Percentiles rank a stretch among this genome's conserved stretches.
Conservation (phyloP, 2,797 vertebrate species). For the Lateolabrax maculatus region DNA sequence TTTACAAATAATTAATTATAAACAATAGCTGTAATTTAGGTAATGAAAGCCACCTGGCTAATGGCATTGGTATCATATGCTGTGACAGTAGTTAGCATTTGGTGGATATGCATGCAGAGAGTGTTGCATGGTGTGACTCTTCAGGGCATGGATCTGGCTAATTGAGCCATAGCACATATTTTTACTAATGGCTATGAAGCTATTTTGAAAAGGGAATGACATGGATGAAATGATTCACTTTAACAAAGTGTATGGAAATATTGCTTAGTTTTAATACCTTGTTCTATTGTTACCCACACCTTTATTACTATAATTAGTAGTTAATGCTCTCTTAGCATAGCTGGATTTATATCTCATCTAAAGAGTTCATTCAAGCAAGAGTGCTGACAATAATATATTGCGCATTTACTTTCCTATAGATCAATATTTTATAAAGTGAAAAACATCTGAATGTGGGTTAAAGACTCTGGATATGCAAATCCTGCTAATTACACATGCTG, state of each 20-base stretch:
- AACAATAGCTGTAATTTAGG: constrained; percentile 96
- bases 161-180: constrained; percentile 82
- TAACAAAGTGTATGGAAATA: constrained; percentile 12
- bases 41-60: constrained; percentile 94
- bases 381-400: constrained; percentile 29
- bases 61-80: constrained; percentile 95
- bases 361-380: constrained; percentile 2
- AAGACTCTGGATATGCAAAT: constrained; percentile 86
- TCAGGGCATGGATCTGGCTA: constrained; percentile 85
- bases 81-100: constrained; percentile 93
- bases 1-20: constrained; percentile 97
- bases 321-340: background rate
- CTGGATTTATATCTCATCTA: constrained; percentile 1
- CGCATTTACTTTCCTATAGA: constrained; percentile 56
- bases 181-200: constrained; percentile 76
- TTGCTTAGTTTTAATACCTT: constrained; percentile 18
- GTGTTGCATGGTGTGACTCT: constrained; percentile 84
- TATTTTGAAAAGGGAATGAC: constrained; percentile 57
- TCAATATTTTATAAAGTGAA: constrained; percentile 76
- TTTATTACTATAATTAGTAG: background rate
- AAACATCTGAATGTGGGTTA: constrained; percentile 73
- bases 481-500: constrained; percentile 87
- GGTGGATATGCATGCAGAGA: constrained; percentile 89
- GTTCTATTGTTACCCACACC: background rate
- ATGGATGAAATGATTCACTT: constrained; percentile 40